Evolutionary conservation across 2,797 vertebrate species (phyloP), one percentile per base, ranked within the genome.

Genomic region (Sebastes aleutianus): DNA sequence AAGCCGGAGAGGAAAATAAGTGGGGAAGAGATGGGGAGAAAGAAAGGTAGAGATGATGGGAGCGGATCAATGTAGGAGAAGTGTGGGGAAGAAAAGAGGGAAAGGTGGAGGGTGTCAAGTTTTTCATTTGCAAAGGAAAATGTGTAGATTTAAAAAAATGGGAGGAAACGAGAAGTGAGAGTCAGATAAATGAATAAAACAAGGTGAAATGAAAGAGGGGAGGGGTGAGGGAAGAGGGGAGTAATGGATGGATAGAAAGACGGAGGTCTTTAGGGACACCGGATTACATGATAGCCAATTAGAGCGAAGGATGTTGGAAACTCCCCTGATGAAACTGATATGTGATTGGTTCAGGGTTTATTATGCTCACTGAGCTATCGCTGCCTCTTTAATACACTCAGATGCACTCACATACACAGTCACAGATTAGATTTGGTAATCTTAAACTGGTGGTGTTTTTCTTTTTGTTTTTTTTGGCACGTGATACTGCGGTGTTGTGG

Each of bases 281-380:
- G 88, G 86, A 91, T 94, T 92, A 93, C 92, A 91, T 87, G 91
- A 89, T 88, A 88, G 89, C 91, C 91, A 93, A 93, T 94, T 92
- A 93, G 85, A 92, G 84, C 4, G 2, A 76, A 82, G 85, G 91
- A 89, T 91, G 87, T 71, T 90, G 86, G 85, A 82, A 82, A 88
- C 78, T 91, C 90, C 90, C 88, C 76, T 72, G 90, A 92, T 93
- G 84, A 93, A 93, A 92, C 78, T 63, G 89, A 92, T 89, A 91
- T 62, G 83, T 90, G 91, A 93, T 94, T 93, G 93, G 92, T 87
- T 87, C 76, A 75, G 85, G 79, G 78, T 89, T 90, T 89, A 87
- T 80, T 89, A 80, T 79, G 74, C 84, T 88, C 74, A 14, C 69
- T 32, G 83, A 85, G 85, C 75, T 85, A 78, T 84, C 75, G 3